Conservation (phyloP, 2,888 invertebrate genomes). For the Drosophila borborema region DNA sequence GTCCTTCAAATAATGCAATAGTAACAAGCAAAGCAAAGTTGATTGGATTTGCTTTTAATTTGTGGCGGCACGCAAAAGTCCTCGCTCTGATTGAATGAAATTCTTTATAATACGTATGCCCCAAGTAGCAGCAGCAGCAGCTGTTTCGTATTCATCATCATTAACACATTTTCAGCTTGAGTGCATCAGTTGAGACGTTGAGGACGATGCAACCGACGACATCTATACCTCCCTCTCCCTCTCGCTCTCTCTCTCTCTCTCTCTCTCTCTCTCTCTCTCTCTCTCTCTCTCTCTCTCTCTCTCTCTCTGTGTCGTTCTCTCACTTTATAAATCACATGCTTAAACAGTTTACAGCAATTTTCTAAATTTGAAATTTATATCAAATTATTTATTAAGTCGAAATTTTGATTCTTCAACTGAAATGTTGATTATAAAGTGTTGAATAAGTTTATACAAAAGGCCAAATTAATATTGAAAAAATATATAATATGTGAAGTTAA, state of each 20-base stretch:
- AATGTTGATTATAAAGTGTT: background rate
- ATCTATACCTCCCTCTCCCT: slow-evolving; percentile 19
- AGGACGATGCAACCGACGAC: slow-evolving; percentile 24
- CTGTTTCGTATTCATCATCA: slow-evolving; percentile 73
- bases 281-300: slow-evolving; percentile 36
- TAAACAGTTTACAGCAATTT: slow-evolving; percentile 14
- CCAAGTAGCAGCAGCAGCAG: slow-evolving; percentile 45
- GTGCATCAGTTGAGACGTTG: slow-evolving; percentile 58
- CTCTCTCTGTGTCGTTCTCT: background rate
- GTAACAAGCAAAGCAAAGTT: slow-evolving; percentile 2
- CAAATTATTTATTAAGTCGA: background rate
- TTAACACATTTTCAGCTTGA: slow-evolving; percentile 77
- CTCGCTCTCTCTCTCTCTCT: slow-evolving; percentile 24
- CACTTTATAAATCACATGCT: slow-evolving; percentile 27
- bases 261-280: slow-evolving; percentile 24
- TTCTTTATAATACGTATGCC: slow-evolving; percentile 43
- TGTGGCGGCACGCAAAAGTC: slow-evolving; percentile 42
- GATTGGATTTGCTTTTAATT: slow-evolving; percentile 23
- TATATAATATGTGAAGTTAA: no score
- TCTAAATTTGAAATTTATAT: background rate
- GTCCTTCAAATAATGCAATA: slow-evolving; percentile 24
- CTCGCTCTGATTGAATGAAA: slow-evolving; percentile 61
- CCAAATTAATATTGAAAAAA: background rate
- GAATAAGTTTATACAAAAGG: background rate
- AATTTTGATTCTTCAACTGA: background rate